phyloP scores from a whole-genome alignment of 2,888 invertebrate genomes.

The Piscicola geometra region DNA sequence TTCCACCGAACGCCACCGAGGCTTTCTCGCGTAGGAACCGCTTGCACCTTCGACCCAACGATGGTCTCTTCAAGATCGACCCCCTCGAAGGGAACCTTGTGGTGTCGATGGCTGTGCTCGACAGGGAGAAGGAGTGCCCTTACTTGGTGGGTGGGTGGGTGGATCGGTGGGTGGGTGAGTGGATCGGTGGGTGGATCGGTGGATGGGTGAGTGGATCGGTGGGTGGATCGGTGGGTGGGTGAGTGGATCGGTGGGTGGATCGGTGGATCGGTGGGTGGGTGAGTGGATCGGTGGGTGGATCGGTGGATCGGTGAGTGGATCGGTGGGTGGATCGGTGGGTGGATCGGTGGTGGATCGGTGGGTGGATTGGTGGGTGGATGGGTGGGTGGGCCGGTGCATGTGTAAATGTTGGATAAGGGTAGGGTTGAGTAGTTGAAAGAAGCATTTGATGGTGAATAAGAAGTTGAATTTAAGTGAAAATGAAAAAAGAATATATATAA shows the following conservation, averaged over 20 bases:
- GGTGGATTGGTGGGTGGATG: no score
- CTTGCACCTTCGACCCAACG: neutral
- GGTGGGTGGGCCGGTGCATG: no score
- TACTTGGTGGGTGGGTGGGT: neutral
- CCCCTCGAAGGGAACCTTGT: neutral
- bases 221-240: neutral
- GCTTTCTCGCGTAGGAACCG: neutral
- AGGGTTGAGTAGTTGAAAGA: no score
- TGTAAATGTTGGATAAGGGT: no score
- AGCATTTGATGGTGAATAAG: no score
- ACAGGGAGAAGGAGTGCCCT: slow-evolving; percentile 23
- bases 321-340: neutral
- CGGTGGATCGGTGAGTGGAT: no score
- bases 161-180: neutral
- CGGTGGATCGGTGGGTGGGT: neutral
- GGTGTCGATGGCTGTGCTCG: neutral
- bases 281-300: no score
- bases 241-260: neutral
- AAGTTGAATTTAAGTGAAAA: no score
- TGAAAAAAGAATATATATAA: no score
- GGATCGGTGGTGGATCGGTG: neutral
- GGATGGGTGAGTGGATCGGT: neutral
- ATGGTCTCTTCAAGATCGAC: slow-evolving; percentile 15
- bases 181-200: neutral
- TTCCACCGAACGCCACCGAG: neutral